Evolutionary conservation across 2,888 invertebrate species (phyloP).

Genomic region (Eueremaeus valkanovi): DNA sequence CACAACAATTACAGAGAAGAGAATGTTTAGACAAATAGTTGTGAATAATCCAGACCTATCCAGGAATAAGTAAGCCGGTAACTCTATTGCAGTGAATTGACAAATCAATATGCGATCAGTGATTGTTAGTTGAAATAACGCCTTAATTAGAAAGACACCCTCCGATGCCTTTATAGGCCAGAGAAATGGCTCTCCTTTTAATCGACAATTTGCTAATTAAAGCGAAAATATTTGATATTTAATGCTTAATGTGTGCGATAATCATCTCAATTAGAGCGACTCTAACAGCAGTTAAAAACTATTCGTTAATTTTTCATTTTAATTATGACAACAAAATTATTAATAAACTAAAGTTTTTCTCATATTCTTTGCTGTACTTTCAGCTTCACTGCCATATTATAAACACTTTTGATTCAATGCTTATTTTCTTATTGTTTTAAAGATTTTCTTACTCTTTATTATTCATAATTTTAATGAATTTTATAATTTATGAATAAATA

Average conservation of each 20-base stretch:
- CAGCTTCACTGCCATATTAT: neutral
- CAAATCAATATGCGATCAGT: neutral
- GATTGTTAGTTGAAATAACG: neutral
- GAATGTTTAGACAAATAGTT: too few species aligned
- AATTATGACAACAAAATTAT: neutral
- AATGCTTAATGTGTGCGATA: neutral
- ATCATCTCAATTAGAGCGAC: constrained; percentile 30
- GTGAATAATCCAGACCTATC: too few species aligned
- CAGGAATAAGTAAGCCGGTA: too few species aligned
- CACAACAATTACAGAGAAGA: too few species aligned
- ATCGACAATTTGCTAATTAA: constrained; percentile 26
- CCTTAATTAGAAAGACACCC: neutral
- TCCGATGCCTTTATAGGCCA: constrained; percentile 3
- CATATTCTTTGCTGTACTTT: neutral
- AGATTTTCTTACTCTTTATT: too few species aligned
- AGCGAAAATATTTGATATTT: constrained; percentile 1
- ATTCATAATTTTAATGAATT: neutral
- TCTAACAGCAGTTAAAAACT: constrained; percentile 3
- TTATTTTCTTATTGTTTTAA: too few species aligned
- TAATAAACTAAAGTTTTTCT: neutral
- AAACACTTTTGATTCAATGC: too few species aligned
- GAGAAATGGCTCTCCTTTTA: constrained; percentile 26
- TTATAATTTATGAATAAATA: too few species aligned
- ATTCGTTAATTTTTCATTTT: neutral
- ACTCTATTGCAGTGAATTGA: too few species aligned